Conservation (phyloP, 2,113 vertebrate genomes). For the Pachyramphus minor region DNA sequence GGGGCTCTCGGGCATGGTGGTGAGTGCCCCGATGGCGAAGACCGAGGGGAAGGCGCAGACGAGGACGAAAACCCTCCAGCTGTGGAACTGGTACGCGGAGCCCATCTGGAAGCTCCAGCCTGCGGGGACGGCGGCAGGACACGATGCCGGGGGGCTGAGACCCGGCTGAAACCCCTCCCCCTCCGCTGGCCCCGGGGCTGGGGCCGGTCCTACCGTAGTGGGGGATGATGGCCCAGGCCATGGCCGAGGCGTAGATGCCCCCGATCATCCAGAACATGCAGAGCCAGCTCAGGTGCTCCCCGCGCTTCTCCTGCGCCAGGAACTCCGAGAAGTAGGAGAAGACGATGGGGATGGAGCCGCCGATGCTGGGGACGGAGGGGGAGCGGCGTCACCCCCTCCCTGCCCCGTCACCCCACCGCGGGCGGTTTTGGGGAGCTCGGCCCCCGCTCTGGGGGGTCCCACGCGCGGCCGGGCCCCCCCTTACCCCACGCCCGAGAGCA, state of each 20-base stretch:
- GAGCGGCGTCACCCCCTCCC: not conserved
- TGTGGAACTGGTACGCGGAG: slow-evolving; percentile 97
- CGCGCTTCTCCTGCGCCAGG: slow-evolving; percentile 95
- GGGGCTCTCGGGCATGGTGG: slow-evolving; percentile 95
- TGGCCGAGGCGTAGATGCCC: slow-evolving; percentile 94
- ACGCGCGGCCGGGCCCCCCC: not conserved
- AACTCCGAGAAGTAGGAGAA: slow-evolving; percentile 99
- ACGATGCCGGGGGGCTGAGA: fast-evolving
- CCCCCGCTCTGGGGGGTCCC: not conserved
- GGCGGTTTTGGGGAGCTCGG: too few species aligned
- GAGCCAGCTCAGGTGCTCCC: slow-evolving; percentile 97
- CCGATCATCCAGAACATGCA: slow-evolving; percentile 99
- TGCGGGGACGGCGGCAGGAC: not conserved
- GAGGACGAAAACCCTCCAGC: slow-evolving; percentile 97
- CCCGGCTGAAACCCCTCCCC: fast-evolving
- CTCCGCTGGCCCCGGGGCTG: fast-evolving
- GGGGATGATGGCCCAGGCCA: slow-evolving; percentile 99
- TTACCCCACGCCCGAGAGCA: slow-evolving; percentile 95
- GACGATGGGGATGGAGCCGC: slow-evolving; percentile 95
- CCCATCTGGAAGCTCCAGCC: slow-evolving; percentile 99
- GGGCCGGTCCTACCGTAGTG: slow-evolving; percentile 92
- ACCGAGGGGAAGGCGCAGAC: slow-evolving; percentile 96
- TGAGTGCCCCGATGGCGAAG: slow-evolving; percentile 92
- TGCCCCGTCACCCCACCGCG: too few species aligned
- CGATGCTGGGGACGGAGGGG: slow-evolving; percentile 78